These are phyloP conservation scores for Podabrus alpinus DNA, from an alignment of 2,888 invertebrate genomes.

Conservation along the genomic window DNA sequence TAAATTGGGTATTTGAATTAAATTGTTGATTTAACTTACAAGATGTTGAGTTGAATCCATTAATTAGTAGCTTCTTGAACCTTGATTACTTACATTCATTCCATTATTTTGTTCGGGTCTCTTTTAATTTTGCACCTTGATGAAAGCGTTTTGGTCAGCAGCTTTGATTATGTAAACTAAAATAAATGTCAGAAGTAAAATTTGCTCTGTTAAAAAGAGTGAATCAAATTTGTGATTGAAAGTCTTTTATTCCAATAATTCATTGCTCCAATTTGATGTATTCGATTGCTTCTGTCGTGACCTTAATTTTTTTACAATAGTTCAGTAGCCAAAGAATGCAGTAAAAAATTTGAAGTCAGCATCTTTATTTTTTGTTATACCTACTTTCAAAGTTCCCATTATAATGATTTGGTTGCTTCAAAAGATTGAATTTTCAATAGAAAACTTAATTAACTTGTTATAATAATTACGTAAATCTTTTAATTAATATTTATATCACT, in stretches of 20 bases:
- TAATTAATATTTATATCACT: neutral
- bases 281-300: neutral
- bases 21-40: no score
- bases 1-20: neutral
- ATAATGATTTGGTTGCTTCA: neutral
- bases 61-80: neutral
- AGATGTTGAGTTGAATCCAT: neutral
- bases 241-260: neutral
- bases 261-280: neutral
- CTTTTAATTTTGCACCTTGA: neutral
- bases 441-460: neutral
- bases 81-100: no score
- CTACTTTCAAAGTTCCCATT: neutral
- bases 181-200: neutral
- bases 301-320: neutral
- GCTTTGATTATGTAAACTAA: neutral
- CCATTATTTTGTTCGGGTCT: neutral
- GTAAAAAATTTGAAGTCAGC: neutral
- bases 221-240: neutral
- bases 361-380: neutral
- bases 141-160: neutral
- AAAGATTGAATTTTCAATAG: neutral
- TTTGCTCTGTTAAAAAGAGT: neutral
- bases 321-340: neutral
- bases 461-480: neutral